Conservation (phyloP, 2,888 invertebrate genomes). For the Diogma glabrata region DNA sequence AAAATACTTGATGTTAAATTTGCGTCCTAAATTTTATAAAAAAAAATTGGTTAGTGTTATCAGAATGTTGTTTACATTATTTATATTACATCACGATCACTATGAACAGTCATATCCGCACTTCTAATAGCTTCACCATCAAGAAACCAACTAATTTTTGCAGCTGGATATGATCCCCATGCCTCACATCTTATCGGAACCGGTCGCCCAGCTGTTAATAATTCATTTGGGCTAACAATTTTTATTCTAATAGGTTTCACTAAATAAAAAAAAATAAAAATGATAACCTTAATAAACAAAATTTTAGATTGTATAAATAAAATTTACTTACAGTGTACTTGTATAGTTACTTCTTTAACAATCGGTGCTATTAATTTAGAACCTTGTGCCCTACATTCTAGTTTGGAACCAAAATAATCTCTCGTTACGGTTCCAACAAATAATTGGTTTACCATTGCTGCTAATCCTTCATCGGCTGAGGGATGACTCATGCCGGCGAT, state of each 20-base stretch:
- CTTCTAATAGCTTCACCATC: slow-evolving; percentile 55
- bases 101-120: slow-evolving; percentile 47
- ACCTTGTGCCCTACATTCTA: slow-evolving; percentile 68
- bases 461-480: slow-evolving; percentile 46
- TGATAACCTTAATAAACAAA: slow-evolving; percentile 6
- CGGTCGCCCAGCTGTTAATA: slow-evolving; percentile 61
- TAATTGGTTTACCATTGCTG: slow-evolving; percentile 61
- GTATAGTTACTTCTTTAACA: slow-evolving; percentile 60
- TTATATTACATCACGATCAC: slow-evolving; percentile 32
- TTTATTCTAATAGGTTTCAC: slow-evolving; percentile 71
- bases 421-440: slow-evolving; percentile 59
- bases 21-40: slow-evolving; percentile 25
- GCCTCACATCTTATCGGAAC: slow-evolving; percentile 67
- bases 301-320: too few species aligned
- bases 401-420: slow-evolving; percentile 56
- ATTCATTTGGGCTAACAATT: slow-evolving; percentile 57
- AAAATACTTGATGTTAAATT: slow-evolving; percentile 63
- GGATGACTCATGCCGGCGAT: slow-evolving; percentile 60
- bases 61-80: too few species aligned
- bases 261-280: slow-evolving; percentile 28
- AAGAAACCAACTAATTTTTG: slow-evolving; percentile 70
- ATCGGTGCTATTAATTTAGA: slow-evolving; percentile 58
- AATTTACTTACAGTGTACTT: slow-evolving; percentile 47
- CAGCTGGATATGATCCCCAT: slow-evolving; percentile 71
- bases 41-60: not conserved